Conservation (phyloP, 2,888 invertebrate species). For the Formica aserva region DNA sequence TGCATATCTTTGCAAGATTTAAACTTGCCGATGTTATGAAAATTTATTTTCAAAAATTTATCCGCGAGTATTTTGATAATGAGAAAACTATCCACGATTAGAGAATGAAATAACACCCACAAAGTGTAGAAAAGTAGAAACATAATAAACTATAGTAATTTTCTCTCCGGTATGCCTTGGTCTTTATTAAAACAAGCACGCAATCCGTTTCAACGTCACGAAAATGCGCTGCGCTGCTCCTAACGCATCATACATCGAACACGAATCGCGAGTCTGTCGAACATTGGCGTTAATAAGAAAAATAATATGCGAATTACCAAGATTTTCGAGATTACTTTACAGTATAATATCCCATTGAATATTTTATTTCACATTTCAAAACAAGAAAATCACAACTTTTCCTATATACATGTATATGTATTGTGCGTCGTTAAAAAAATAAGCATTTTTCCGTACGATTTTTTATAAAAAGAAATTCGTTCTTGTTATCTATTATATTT, state of each 20-base stretch:
- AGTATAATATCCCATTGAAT: not conserved
- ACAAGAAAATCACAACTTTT: not conserved
- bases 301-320: not conserved
- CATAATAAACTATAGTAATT: slow-evolving; percentile 67
- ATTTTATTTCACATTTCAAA: slow-evolving; percentile 5
- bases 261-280: not conserved
- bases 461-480: not conserved
- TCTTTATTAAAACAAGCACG: slow-evolving; percentile 69
- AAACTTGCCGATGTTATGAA: slow-evolving; percentile 31
- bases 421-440: slow-evolving; percentile 13
- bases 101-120: slow-evolving; percentile 56
- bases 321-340: not conserved
- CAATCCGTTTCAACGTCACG: slow-evolving; percentile 62
- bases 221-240: slow-evolving; percentile 54
- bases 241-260: slow-evolving; percentile 2
- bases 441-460: not conserved
- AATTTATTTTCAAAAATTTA: slow-evolving; percentile 56
- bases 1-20: not conserved
- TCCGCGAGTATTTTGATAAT: slow-evolving; percentile 57
- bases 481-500: not conserved
- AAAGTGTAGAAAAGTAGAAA: slow-evolving; percentile 52
- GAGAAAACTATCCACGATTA: slow-evolving; percentile 59
- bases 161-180: slow-evolving; percentile 45
- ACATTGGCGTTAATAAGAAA: not conserved
- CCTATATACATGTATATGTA: not conserved